These are phyloP conservation scores for Atethmia centrago DNA, from an alignment of 2,888 invertebrate genomes.

Conservation along the genomic window DNA sequence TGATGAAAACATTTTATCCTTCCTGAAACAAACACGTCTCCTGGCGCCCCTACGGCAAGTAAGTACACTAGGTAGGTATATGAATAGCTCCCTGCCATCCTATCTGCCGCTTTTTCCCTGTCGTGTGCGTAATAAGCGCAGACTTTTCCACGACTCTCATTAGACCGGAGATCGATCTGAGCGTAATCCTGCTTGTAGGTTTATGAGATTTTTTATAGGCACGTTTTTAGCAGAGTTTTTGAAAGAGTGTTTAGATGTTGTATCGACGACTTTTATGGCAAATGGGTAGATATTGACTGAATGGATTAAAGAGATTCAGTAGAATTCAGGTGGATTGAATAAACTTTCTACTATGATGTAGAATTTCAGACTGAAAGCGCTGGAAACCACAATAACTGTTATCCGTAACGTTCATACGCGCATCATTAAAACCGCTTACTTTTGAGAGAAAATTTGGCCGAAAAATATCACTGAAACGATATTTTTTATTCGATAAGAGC, in stretches of 20 bases:
- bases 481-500: neutral
- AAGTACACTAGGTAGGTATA: slow-evolving; percentile 37
- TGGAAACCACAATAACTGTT: neutral
- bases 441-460: neutral
- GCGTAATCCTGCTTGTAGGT: slow-evolving; percentile 40
- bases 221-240: neutral
- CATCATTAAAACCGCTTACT: slow-evolving; percentile 1
- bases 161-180: slow-evolving; percentile 58
- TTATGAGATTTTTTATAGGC: slow-evolving; percentile 6
- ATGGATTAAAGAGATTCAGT: neutral
- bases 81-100: slow-evolving; percentile 42
- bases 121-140: slow-evolving; percentile 60
- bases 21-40: slow-evolving; percentile 35
- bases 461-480: neutral
- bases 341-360: no score
- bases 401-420: neutral
- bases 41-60: slow-evolving; percentile 42
- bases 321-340: neutral
- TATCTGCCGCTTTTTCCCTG: slow-evolving; percentile 46
- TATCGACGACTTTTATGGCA: neutral
- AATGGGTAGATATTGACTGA: neutral
- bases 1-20: slow-evolving; percentile 38
- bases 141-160: slow-evolving; percentile 60
- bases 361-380: neutral
- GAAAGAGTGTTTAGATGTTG: neutral